Evolutionary conservation across 1,140 invertebrate species (phyloP).

Genomic region (Onthophagus taurus): DNA sequence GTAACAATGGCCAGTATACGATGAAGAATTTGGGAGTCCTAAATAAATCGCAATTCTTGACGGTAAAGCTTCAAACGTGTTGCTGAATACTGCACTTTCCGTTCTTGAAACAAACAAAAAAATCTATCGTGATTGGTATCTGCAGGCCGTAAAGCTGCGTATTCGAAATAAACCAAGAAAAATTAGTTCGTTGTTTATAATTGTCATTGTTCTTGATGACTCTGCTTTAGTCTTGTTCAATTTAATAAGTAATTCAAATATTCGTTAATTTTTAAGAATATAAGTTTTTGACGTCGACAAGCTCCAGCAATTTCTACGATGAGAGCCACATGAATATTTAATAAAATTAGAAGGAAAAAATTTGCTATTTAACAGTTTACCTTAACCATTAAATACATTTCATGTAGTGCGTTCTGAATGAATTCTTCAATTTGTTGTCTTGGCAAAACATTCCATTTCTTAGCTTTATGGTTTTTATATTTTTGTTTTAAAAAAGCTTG

Average conservation of each 20-base stretch:
- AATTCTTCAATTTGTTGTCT: neutral
- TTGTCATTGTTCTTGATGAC: neutral
- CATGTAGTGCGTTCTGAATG: neutral
- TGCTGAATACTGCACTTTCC: neutral
- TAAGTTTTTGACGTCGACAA: neutral
- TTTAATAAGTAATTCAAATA: neutral
- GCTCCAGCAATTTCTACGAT: neutral
- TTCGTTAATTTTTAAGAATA: neutral
- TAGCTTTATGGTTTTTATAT: neutral
- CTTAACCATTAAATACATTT: neutral
- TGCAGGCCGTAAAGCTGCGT: neutral
- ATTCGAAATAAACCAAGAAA: neutral
- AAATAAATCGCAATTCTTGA: neutral
- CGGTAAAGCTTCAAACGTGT: neutral
- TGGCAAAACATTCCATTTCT: neutral
- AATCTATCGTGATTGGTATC: neutral
- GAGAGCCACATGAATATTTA: neutral
- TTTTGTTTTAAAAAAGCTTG: conserved; percentile 1
- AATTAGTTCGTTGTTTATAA: neutral
- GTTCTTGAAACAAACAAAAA: too few relatives aligned
- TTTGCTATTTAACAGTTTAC: neutral
- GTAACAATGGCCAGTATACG: neutral
- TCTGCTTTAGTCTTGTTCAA: neutral
- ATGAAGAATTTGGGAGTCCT: too few relatives aligned
- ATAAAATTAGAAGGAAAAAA: neutral